phyloP scores from a whole-genome alignment of 2,888 invertebrate genomes.

The Drosophila testacea region DNA sequence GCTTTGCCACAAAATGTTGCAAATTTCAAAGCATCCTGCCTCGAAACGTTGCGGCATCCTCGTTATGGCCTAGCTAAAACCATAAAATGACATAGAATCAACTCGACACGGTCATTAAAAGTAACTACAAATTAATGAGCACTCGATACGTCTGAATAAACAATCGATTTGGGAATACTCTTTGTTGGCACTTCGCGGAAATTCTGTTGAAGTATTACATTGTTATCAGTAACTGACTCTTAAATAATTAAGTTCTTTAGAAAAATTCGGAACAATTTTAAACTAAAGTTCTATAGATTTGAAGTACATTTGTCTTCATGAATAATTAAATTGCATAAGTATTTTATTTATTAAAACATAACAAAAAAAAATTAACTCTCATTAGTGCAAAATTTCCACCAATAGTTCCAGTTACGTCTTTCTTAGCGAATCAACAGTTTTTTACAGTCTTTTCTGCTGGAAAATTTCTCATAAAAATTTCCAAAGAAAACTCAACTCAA shows the following conservation, averaged over 20 bases:
- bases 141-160: conserved; percentile 14
- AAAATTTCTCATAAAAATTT: too few species aligned
- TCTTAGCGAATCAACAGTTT: background rate
- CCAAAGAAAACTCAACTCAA: background rate
- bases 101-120: conserved; percentile 28
- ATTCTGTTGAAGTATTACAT: background rate
- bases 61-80: conserved; percentile 34
- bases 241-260: too few species aligned
- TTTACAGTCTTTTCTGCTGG: too few species aligned
- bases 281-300: too few species aligned
- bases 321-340: too few species aligned
- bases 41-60: conserved; percentile 29
- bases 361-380: background rate
- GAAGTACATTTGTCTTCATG: too few species aligned
- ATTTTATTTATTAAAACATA: background rate
- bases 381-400: background rate
- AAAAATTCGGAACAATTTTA: too few species aligned
- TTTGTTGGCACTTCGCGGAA: background rate
- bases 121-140: conserved; percentile 23
- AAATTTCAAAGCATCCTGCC: conserved; percentile 37
- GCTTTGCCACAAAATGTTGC: conserved; percentile 52
- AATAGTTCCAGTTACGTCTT: background rate
- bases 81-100: conserved; percentile 20
- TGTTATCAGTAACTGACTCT: background rate
- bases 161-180: background rate